Evolutionary conservation across 2,113 vertebrate genomes (phyloP).

Genomic region (Dolichotis patagonum): DNA sequence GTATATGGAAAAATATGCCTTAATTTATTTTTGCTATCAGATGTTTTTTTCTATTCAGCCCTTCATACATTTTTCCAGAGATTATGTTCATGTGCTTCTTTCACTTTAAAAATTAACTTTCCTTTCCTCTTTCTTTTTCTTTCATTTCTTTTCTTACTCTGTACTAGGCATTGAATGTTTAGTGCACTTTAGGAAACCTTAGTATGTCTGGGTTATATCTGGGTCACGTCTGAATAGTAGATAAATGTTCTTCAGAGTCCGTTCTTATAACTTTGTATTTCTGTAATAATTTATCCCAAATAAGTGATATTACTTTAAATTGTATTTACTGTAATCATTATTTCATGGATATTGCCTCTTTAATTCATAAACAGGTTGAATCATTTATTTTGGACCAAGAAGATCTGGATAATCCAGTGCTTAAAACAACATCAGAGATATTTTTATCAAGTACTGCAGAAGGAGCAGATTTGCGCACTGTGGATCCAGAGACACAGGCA

Average conservation of each 20-base stretch:
- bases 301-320: conserved; percentile 42
- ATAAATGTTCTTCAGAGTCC: not conserved
- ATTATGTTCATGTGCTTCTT: conserved; percentile 41
- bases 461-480: conserved; percentile 96
- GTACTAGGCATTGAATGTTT: conserved; percentile 31
- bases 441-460: conserved; percentile 97
- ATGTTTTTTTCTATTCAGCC: not conserved
- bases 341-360: conserved; percentile 72
- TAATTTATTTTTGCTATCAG: not conserved
- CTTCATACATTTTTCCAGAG: conserved; percentile 5
- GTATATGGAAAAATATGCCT: not conserved
- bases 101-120: not conserved
- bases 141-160: conserved; percentile 45
- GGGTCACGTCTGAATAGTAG: conserved; percentile 32
- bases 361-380: conserved; percentile 92
- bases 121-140: not conserved
- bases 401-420: conserved; percentile 98
- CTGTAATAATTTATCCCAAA: conserved; percentile 40
- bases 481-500: conserved; percentile 99
- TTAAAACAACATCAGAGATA: conserved; percentile 98
- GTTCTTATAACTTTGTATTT: not conserved
- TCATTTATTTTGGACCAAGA: conserved; percentile 99
- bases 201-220: conserved; percentile 11
- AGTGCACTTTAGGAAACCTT: conserved; percentile 31
- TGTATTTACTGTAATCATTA: conserved; percentile 8